Base-by-base conservation (phyloP, 2,888 invertebrate species). In the Furcula furcula region DNA sequence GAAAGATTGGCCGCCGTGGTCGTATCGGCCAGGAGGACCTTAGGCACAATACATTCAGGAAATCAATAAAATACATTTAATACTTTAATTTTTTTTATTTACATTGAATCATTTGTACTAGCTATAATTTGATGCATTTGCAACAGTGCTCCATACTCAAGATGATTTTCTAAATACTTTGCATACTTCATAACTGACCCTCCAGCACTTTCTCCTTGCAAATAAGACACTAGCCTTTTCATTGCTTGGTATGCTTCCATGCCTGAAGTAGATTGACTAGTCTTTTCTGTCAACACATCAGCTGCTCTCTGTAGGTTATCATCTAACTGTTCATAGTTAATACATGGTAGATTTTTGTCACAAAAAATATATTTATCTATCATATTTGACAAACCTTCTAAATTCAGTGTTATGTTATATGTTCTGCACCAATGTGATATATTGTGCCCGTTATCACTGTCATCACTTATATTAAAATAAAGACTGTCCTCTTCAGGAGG, bases 181-280 rank as follows among this genome's bases (percentile, higher is more conserved):
- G 66, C 65, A 53, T 61, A 56, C 33, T 59, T 53, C 11, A 67
- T 42, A n/a, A 59, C 38, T 21, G 55, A 34, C 15, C 27, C 40
- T 10, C 49, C 46, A 13, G 64, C 63, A 39, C 40, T 41, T 29
- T 67, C 59, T 11, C 64, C 56, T 44, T 72, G 66, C 22, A 70
- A 31, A 35, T 70, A 70, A 5, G 57, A 56, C 11, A 66, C 41
- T 12, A 72, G 53, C 35, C 69, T 63, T 44, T 65, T 67, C 40
- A 69, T 66, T 19, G 72, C 71, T 46, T 69, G 66, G 34, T 61
- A 68, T 9, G 70, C 69, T 28, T 69, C 61, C 22, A 65, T 50
- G 19, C 58, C 54, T 7, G 65, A 64, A 14, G 51, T 44, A 9
- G 58, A 15, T 20, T 44, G 44, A 12, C 40, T 37, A 2, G 29